Base-by-base conservation (phyloP, 2,888 invertebrate species). In the Oithona nana region DNA sequence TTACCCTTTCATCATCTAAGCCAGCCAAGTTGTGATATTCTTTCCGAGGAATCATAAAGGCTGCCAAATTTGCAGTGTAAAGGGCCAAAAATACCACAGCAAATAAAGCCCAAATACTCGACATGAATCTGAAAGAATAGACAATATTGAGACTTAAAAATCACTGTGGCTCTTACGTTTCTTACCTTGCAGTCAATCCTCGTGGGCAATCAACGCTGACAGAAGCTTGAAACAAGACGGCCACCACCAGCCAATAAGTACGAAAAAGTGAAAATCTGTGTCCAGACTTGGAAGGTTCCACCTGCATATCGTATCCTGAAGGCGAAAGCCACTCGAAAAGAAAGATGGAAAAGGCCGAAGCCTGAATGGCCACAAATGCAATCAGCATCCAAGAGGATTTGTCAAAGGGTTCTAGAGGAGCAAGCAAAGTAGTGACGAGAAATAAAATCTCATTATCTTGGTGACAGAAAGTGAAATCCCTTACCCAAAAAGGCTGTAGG, bases 231-330 rank as follows among this genome's bases (percentile, higher is more conserved):
- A 89, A 94, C 51, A 94, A 79, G 64, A 98, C 94, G n/a, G 98
- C 95, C 97, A 97, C 98, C 28, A 98, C 97, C 66, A 99, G 80
- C 98, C 98, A 98, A 74, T 95, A 95, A 0, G 95, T 93, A 64
- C 97, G 84, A 73, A 95, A 95, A 60, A 98, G 77, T 1, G 93
- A 93, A 76, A 95, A 95, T 65, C 88, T 80, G 48, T 67, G 66
- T 61, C 63, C 65, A 13, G 60, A 39, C 24, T 61, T 61, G 16
- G 66, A 61, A 1, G 67, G 64, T 26, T 64, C 63, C 52, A 67
- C 59, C 66, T 67, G 86, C 82, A 89, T 90, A 73, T 93, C 84
- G 73, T 92, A 93, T 61, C 93, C 93, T 69, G 87, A 86, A 3
- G 95, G 94, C 64, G 92, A 93, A 48, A 92, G 80, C 93, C 93